Conservation (phyloP, 2,797 vertebrate species). For the Myotis findleyi region DNA sequence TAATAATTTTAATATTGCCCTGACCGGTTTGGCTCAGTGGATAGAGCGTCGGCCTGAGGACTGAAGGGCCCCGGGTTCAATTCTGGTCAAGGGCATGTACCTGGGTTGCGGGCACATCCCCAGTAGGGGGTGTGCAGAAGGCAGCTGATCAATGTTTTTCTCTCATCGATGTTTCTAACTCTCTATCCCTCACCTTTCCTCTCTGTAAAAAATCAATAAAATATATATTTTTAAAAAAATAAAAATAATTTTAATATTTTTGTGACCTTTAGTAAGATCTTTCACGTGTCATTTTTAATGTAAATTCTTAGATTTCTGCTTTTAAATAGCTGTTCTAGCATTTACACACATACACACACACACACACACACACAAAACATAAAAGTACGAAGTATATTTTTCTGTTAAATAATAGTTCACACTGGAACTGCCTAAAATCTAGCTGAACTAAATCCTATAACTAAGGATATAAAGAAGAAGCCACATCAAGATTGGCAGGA, state of each 20-base stretch:
- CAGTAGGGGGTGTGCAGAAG: no score
- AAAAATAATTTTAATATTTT: background rate
- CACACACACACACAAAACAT: background rate
- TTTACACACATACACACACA: background rate
- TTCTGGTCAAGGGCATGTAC: no score
- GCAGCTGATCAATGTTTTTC: no score
- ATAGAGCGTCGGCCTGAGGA: no score
- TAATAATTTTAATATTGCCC: background rate
- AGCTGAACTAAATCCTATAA: no score
- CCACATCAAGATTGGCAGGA: background rate
- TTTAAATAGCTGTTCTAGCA: conserved; percentile 7
- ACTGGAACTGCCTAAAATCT: background rate
- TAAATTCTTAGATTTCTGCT: background rate
- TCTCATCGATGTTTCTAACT: no score
- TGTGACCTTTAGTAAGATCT: background rate
- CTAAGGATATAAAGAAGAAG: background rate
- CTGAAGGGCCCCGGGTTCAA: no score
- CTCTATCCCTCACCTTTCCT: no score
- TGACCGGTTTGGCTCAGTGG: no score
- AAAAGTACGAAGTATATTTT: background rate
- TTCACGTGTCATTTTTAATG: background rate
- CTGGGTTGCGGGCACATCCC: no score
- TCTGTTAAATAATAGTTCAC: background rate
- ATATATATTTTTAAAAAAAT: no score
- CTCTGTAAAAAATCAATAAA: no score